phyloP scores from a whole-genome alignment of 2,797 vertebrate genomes.

The Cossypha dichroa region DNA sequence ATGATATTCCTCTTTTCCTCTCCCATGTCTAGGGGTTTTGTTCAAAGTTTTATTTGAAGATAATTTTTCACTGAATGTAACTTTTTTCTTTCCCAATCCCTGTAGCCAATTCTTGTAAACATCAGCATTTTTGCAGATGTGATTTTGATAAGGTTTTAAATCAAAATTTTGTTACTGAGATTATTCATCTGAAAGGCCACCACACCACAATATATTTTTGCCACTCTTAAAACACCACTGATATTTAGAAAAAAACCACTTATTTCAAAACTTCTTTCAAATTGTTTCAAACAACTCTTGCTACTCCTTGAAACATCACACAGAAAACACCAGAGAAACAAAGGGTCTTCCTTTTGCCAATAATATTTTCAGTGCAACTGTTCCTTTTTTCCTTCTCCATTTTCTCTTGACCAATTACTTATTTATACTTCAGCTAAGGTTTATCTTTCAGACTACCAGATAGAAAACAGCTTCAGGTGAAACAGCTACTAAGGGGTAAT shows the following conservation, averaged over 20 bases:
- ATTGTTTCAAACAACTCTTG: not conserved
- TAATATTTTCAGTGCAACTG: not conserved
- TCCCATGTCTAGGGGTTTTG: not conserved
- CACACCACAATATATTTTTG: not conserved
- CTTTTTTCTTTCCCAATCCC: not conserved
- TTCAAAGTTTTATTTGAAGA: not conserved
- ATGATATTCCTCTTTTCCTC: not conserved
- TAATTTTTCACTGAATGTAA: not conserved
- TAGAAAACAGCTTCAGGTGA: not conserved
- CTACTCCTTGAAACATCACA: not conserved
- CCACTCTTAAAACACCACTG: not conserved
- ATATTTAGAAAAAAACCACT: not conserved
- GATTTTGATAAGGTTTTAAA: not conserved
- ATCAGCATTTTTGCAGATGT: not conserved
- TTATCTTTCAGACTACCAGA: not conserved
- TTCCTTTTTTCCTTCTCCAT: fast-evolving
- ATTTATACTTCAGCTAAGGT: not conserved
- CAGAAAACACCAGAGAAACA: not conserved
- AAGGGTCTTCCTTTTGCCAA: not conserved
- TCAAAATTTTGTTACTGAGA: not conserved
- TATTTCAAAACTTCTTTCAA: not conserved
- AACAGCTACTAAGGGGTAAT: not conserved
- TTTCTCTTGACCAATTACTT: not conserved
- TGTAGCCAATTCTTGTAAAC: not conserved
- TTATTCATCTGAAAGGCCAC: not conserved